Percentiles rank a stretch among this genome's conserved stretches.
phyloP scores from a whole-genome alignment of 2,888 invertebrate genomes.

The Rotaria socialis region DNA sequence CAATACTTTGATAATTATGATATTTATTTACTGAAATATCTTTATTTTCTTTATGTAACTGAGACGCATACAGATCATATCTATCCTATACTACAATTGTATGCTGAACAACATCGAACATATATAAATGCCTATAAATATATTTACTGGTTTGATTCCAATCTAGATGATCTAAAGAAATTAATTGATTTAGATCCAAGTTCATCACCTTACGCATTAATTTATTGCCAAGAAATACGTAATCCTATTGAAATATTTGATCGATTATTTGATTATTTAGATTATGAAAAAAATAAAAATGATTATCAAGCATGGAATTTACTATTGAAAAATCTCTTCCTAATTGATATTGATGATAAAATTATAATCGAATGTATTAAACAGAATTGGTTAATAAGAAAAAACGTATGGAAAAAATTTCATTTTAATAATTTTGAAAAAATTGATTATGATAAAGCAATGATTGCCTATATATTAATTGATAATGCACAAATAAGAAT shows the following conservation, averaged over 20 bases:
- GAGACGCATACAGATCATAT: not conserved
- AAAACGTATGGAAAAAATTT: not conserved
- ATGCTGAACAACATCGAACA: not conserved
- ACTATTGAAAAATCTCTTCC: not conserved
- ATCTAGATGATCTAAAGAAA: not conserved
- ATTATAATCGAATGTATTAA: not conserved
- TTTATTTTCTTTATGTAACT: not conserved
- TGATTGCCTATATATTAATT: slow-evolving; percentile 4
- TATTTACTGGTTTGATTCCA: not conserved
- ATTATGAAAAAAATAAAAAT: slow-evolving; percentile 28
- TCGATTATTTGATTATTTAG: slow-evolving; percentile 33
- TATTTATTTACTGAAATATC: not conserved
- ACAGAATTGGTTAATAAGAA: slow-evolving; percentile 30
- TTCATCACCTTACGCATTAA: slow-evolving; percentile 22
- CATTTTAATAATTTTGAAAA: not conserved
- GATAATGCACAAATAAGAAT: not conserved
- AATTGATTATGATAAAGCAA: not conserved
- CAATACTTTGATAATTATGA: slow-evolving; percentile 35
- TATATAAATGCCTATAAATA: slow-evolving; percentile 27
- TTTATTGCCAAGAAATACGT: not conserved
- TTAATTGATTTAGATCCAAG: slow-evolving; percentile 29
- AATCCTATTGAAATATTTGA: slow-evolving; percentile 26
- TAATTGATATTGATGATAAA: not conserved
- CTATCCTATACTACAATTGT: not conserved
- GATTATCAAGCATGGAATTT: slow-evolving; percentile 21